Conservation (phyloP, 1,140 invertebrate genomes). For the Drosophila varians region DNA sequence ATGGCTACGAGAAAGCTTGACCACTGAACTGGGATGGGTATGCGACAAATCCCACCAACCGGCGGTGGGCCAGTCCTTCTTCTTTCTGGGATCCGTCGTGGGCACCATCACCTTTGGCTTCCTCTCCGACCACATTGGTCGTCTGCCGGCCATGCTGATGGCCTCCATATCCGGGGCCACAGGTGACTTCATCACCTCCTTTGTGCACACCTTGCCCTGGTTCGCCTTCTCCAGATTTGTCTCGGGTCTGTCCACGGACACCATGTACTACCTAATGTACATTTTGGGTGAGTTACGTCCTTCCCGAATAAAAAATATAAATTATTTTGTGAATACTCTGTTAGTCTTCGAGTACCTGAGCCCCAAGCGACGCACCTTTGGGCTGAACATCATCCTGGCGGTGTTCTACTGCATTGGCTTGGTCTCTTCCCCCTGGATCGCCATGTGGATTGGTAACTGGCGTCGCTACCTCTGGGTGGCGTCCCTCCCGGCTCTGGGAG, state of each 20-base stretch:
- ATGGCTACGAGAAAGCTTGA: slow-evolving; percentile 85
- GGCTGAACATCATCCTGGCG: slow-evolving; percentile 86
- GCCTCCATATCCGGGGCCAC: slow-evolving; percentile 84
- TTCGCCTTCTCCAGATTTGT: slow-evolving; percentile 85
- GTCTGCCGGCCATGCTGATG: slow-evolving; percentile 85
- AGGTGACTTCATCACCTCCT: slow-evolving; percentile 85
- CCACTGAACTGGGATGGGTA: slow-evolving; percentile 86
- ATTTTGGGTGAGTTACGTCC: slow-evolving; percentile 84
- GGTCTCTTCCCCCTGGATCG: slow-evolving; percentile 85
- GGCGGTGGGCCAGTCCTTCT: slow-evolving; percentile 85
- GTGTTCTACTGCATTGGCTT: slow-evolving; percentile 85
- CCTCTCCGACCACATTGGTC: slow-evolving; percentile 85
- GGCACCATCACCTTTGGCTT: slow-evolving; percentile 85
- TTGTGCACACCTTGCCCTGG: slow-evolving; percentile 82
- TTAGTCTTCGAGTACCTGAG: slow-evolving; percentile 86
- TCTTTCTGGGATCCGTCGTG: slow-evolving; percentile 86
- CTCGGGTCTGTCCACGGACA: slow-evolving; percentile 85
- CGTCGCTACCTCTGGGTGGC: slow-evolving; percentile 84
- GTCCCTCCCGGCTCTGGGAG: slow-evolving; percentile 83
- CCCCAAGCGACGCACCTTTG: slow-evolving; percentile 85
- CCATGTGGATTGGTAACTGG: slow-evolving; percentile 85
- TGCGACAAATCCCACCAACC: slow-evolving; percentile 85
- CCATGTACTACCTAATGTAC: slow-evolving; percentile 87
- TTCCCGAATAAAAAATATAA: background rate
- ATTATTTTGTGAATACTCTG: background rate